These are phyloP conservation scores for Phylloscopus trochiloides DNA, from an alignment of 2,113 vertebrate genomes.

Conservation along the genomic window DNA sequence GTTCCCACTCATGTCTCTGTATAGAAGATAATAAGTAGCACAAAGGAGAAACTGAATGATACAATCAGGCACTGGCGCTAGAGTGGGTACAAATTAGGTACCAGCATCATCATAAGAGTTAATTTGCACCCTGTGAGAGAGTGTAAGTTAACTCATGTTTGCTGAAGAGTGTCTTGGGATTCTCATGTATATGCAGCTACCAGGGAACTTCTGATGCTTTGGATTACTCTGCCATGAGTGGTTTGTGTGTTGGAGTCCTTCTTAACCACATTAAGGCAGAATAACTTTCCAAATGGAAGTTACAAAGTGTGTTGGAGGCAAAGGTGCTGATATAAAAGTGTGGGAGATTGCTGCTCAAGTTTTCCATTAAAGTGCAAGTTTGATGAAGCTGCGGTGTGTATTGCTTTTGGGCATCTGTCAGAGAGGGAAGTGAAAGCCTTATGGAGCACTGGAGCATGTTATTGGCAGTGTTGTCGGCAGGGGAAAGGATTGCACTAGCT, in stretches of 20 bases:
- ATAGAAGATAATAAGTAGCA: not conserved
- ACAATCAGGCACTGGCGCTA: not conserved
- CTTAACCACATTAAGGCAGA: not conserved
- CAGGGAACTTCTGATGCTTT: not conserved
- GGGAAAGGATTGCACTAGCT: not conserved
- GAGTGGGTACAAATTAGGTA: not conserved
- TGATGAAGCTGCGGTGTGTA: conserved; percentile 29
- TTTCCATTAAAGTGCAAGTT: conserved; percentile 32
- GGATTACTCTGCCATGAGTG: not conserved
- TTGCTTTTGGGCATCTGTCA: conserved; percentile 50
- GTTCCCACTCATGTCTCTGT: not conserved
- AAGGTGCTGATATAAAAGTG: conserved; percentile 14
- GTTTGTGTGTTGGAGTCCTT: not conserved
- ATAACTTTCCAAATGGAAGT: conserved; percentile 14
- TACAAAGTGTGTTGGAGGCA: not conserved
- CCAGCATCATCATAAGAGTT: not conserved
- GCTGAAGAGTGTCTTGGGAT: not conserved
- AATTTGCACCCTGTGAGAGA: not conserved
- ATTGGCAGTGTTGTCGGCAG: not conserved
- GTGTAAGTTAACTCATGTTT: not conserved
- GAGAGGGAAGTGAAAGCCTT: conserved; percentile 32
- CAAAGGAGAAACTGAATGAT: not conserved
- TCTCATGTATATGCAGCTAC: not conserved
- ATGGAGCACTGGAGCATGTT: conserved; percentile 49
- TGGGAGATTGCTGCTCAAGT: not conserved